Percentiles rank a stretch among this genome's conserved stretches.
These are phyloP conservation scores for Gephyroberyx darwinii DNA, from an alignment of 2,797 vertebrate genomes.

Conservation along the genomic window DNA sequence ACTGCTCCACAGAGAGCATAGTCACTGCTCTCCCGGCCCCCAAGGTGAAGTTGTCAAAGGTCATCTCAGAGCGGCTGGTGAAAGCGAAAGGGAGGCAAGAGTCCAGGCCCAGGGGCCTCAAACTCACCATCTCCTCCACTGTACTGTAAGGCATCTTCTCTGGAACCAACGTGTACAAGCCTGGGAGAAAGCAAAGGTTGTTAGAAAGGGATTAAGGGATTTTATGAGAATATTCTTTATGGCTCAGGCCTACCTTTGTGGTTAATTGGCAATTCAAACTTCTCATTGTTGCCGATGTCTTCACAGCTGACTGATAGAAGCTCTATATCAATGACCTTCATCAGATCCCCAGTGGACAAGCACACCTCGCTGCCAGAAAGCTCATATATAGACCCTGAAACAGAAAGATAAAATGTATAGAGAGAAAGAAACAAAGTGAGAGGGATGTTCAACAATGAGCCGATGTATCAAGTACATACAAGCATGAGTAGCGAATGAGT, in stretches of 20 bases:
- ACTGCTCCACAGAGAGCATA: conserved; percentile 67
- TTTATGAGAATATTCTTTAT: background rate
- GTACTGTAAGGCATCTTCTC: conserved; percentile 64
- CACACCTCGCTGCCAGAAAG: conserved; percentile 89
- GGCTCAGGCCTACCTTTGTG: conserved; percentile 71
- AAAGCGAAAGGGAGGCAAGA: conserved; percentile 79
- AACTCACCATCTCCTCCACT: conserved; percentile 78
- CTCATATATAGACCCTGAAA: conserved; percentile 91
- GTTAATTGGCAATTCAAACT: conserved; percentile 76
- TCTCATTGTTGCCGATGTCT: conserved; percentile 72
- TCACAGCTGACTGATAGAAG: conserved; percentile 82
- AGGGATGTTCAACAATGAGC: background rate
- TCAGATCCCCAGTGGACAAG: conserved; percentile 90
- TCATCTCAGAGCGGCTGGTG: conserved; percentile 67
- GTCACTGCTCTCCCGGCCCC: conserved; percentile 64
- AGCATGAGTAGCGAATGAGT: no score
- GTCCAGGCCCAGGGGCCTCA: conserved; percentile 58
- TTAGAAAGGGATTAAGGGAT: background rate
- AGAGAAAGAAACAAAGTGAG: background rate
- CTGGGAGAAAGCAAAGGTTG: conserved; percentile 68
- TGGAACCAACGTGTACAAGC: conserved; percentile 79
- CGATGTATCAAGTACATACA: no score
- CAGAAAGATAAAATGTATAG: background rate
- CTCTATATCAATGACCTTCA: conserved; percentile 82
- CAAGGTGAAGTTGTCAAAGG: conserved; percentile 64